Base-by-base conservation (phyloP, 2,797 vertebrate species). In the Psittacula derbiana region DNA sequence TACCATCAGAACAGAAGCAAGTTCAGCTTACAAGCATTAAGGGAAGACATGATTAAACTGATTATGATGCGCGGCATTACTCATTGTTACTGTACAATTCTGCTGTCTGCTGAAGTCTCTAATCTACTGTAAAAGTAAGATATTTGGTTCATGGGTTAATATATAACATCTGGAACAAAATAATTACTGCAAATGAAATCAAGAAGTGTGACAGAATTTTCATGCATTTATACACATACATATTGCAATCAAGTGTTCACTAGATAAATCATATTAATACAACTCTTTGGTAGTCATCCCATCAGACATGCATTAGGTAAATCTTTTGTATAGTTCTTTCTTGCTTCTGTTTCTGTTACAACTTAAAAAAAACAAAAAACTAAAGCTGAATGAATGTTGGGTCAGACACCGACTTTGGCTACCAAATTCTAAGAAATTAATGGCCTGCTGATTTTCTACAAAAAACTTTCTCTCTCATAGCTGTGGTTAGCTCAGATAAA, bases 41-140 rank as follows among this genome's bases (percentile, higher is more conserved):
- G 71, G 17, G 74, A 93, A 94, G 90, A 93, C 33, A 41, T 49
- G 86, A 97, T 94, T 93, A 95, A 93, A 93, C 33, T 61, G 88
- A 95, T 92, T 93, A 88, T 1, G 16, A 71, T 80, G 64, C 2
- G 0, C 33, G 79, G 52, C 60, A 76, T 95, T 90, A 92, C 64
- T 92, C 80, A 88, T 76, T 19, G 4, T 82, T 88, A 65, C 73
- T 49, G 71, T 31, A 86, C 41, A 86, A 53, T 92, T 81, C 80
- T 81, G 41, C 36, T 79, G 70, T 49, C 70, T 80, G 16, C 40
- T 19, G 18, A 92, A 84, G n/a, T 61, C 41, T 84, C 76, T 87
- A 84, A 93, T 71, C 44, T 74, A 47, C 38, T 74, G 38, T 23
- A 91, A 41, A 81, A 94, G 23, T 58, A 88, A 95, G 60, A 69